These are phyloP conservation scores for Callaeas wilsoni DNA, from an alignment of 2,113 vertebrate genomes.

Conservation along the genomic window DNA sequence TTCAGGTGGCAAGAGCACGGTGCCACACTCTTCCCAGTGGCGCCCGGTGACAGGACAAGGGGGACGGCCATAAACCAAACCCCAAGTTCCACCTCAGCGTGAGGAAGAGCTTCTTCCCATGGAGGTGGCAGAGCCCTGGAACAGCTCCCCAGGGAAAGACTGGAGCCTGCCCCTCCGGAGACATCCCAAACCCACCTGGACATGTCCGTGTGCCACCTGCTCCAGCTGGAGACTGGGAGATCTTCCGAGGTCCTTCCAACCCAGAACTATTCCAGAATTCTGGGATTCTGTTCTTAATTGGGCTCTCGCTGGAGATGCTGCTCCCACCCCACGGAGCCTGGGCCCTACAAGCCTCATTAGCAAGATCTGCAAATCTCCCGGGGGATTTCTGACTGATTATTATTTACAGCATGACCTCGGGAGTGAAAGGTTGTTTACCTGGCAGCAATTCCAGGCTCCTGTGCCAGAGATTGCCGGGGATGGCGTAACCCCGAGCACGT, in stretches of 20 bases:
- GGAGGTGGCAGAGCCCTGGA: not conserved
- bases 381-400: not conserved
- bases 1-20: not conserved
- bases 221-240: not conserved
- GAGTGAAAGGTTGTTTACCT: not conserved
- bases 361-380: not conserved
- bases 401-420: not conserved
- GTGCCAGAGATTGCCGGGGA: not conserved
- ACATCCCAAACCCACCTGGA: not conserved
- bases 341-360: rapidly evolving
- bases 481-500: not conserved
- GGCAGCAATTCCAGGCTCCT: not conserved
- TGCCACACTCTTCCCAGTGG: not conserved
- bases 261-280: not conserved
- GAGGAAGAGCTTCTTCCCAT: not conserved
- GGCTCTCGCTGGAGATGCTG: not conserved
- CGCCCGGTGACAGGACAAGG: not conserved
- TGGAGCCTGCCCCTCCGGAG: not conserved
- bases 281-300: not conserved
- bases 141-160: not conserved
- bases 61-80: not conserved
- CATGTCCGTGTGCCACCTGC: rapidly evolving
- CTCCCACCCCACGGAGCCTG: not conserved
- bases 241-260: not conserved
- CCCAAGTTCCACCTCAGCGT: not conserved